A percentile compares a stretch with the other conserved stretches of the same genome.
phyloP scores from a whole-genome alignment of 2,888 invertebrate genomes.

The Osmoderma eremita region DNA sequence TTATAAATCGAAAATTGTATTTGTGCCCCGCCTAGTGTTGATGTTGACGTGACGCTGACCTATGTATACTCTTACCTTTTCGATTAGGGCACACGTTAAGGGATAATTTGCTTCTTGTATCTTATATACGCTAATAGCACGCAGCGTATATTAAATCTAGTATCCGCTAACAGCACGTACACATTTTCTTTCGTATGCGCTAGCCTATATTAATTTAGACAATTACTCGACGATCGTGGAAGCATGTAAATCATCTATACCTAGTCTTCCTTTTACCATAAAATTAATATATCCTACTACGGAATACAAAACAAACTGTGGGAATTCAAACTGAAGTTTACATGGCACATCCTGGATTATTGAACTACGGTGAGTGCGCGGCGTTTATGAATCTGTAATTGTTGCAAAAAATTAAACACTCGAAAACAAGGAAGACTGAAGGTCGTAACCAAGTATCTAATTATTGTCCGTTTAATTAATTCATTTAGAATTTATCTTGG shows the following conservation, averaged over 20 bases:
- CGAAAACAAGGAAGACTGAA: constrained; percentile 12
- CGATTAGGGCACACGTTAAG: neutral
- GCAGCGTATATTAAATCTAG: constrained; percentile 15
- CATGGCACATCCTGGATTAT: neutral
- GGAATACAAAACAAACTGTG: constrained; percentile 33
- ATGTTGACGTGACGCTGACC: too few relatives aligned
- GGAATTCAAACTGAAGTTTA: constrained; percentile 22
- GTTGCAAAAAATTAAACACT: neutral
- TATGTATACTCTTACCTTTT: neutral
- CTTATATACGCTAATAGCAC: constrained; percentile 7
- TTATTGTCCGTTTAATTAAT: constrained; percentile 18
- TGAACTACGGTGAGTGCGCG: neutral
- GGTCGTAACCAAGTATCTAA: constrained; percentile 5
- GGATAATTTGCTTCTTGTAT: neutral
- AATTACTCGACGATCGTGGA: constrained; percentile 6
- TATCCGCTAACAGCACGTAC: constrained; percentile 1
- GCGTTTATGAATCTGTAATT: neutral
- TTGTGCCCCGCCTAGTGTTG: too few relatives aligned
- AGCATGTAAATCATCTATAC: constrained; percentile 17
- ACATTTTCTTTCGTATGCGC: constrained; percentile 11
- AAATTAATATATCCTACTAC: constrained; percentile 24
- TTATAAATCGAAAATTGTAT: too few relatives aligned
- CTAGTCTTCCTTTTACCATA: constrained; percentile 23
- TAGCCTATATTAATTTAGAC: constrained; percentile 16
- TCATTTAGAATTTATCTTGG: neutral